phyloP scores from a whole-genome alignment of 2,113 vertebrate genomes.

The Cyanoliseus patagonus region DNA sequence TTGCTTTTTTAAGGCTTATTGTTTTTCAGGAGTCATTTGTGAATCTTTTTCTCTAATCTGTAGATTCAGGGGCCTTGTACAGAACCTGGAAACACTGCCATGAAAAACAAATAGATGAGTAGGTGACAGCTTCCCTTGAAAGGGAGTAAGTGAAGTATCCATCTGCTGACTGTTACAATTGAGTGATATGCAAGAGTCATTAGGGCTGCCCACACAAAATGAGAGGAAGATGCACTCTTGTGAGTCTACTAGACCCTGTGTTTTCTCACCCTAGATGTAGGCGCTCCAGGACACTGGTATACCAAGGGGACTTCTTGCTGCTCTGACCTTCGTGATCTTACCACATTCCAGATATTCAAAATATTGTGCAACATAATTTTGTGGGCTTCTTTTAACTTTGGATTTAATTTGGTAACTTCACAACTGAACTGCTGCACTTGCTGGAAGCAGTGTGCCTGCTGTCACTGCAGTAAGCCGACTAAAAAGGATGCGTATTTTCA shows the following conservation, averaged over 20 bases:
- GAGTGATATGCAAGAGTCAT: not conserved
- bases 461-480: not conserved
- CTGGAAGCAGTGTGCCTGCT: not conserved
- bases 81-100: not conserved
- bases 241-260: not conserved
- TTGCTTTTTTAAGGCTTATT: not conserved
- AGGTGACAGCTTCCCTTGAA: not conserved
- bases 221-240: not conserved
- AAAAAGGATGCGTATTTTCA: not conserved
- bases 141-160: not conserved
- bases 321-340: not conserved
- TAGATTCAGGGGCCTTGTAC: not conserved
- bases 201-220: not conserved
- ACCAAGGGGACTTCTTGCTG: accelerated
- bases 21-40: not conserved
- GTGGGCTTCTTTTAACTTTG: not conserved
- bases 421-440: not conserved
- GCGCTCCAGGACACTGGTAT: not conserved
- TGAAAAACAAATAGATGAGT: not conserved
- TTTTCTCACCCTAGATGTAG: not conserved
- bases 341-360: accelerated
- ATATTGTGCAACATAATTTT: not conserved
- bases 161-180: not conserved
- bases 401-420: not conserved
- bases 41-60: not conserved